Evolutionary conservation across 2,113 vertebrate species (phyloP), one percentile per base, ranked within the genome.

Genomic region (Xenus cinereus): DNA sequence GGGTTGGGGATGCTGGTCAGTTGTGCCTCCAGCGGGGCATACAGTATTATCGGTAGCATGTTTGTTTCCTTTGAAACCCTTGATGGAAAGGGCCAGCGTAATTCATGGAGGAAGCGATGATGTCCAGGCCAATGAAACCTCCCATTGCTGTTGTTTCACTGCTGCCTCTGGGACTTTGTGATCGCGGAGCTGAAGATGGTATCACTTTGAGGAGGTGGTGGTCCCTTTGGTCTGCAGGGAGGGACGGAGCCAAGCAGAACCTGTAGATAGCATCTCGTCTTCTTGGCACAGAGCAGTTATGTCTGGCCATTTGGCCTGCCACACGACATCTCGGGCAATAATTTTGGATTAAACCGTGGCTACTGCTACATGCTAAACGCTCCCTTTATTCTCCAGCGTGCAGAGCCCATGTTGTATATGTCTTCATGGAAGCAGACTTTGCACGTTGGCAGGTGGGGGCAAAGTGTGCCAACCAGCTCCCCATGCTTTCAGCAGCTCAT

Each of bases 91-190:
- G 39, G 7, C 16, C 17, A 35, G 17, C 0, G 0, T 85, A 45
- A 50, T 59, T 88, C 60, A 16, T 30, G 35, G 53, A 76, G 15
- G 4, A 59, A 67, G 21, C 2, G 2, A 4, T 82, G 56, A 33
- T 39, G 15, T 24, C 11, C 48, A 48, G 35, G 27, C 9, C 32
- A 46, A 0, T 41, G 39, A 41, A 74, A 53, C 15, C 9, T n/a
- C 28, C 26, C 45, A 0, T 1, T 1, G 1, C 0, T 1, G 8
- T 43, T 48, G 39, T 59, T 87, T 64, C 39, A n/a, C 16, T 2
- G 3, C 14, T 75, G 7, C 21, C 15, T 69, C 43, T 75, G 46
- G 17, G n/a, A 5, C 33, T 93, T 51, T 45, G 28, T 1, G 1
- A 6, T 27, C 0, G 0, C 10, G 20, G 90, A 89, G 23, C 48